Base-by-base conservation (phyloP, 2,113 vertebrate genomes). In the Pipra filicauda region DNA sequence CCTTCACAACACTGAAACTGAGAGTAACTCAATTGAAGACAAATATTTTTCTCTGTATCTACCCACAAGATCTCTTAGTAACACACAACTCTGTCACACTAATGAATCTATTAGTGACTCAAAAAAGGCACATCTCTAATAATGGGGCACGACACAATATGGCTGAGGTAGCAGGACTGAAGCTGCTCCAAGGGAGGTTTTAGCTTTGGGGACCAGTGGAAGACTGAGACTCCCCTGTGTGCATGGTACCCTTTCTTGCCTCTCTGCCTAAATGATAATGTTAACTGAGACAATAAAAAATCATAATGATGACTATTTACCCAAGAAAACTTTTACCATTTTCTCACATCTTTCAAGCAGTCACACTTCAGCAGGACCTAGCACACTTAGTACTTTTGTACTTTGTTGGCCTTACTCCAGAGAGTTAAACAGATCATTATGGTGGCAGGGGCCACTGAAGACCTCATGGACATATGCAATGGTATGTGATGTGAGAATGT, bases 71-170 rank as follows among this genome's bases (percentile, higher is more conserved):
- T 72, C 39, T 35, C 26, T 54, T 15, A 33, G 39, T 27, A 71
- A 24, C 18, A 43, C 5, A 33, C 17, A 49, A 22, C 9, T 46
- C 22, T 9, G 2, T 58, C 61, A 59, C 43, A 46, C 8, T 8
- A 27, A 72, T 3, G 21, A 31, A 16, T 11, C 20, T 12, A 52
- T 0, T 70, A 27, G 26, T 27, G 35, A 27, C 11, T 39, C 66
- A 55, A 4, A 77, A 62, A 54, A 31, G 1, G 15, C 7, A 5
- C 26, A n/a, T 52, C 5, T 48, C 33, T 55, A 48, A 9, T 10
- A 69, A 64, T 0, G 1, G 22, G 12, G 19, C 24, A 43, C 3
- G 11, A 33, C 15, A 37, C 10, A 78, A 18, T 4, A 48, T 6
- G 10, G 41, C 21, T 73, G 37, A 41, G 22, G 8, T 8, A 72